These are phyloP conservation scores for Cheilosia impressa DNA, from an alignment of 2,888 invertebrate genomes.

Conservation along the genomic window DNA sequence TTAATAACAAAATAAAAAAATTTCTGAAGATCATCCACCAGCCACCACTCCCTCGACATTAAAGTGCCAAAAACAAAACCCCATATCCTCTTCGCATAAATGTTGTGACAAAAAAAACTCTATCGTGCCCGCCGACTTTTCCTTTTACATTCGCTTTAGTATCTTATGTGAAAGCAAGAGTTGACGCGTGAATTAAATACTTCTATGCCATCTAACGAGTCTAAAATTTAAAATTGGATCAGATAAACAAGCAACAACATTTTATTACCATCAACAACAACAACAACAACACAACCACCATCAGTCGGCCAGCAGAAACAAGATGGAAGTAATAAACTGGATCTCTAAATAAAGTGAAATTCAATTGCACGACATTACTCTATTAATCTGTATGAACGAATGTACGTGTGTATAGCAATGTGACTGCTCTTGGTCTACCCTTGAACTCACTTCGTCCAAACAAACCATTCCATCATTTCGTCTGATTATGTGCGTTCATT, in stretches of 20 bases:
- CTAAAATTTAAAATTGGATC: slow-evolving; percentile 45
- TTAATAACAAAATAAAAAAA: too few species aligned
- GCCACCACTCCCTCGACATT: too few species aligned
- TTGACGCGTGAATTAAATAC: slow-evolving; percentile 2
- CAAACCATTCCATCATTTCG: slow-evolving; percentile 1
- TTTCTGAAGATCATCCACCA: too few species aligned
- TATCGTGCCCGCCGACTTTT: neutral
- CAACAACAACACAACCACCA: neutral
- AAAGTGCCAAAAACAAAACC: too few species aligned
- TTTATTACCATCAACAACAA: slow-evolving; percentile 5
- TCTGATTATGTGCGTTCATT: neutral
- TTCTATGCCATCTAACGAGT: slow-evolving; percentile 54
- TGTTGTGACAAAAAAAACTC: neutral
- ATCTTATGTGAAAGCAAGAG: slow-evolving; percentile 35
- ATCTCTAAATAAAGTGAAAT: slow-evolving; percentile 42
- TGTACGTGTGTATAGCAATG: neutral
- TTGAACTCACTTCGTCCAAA: slow-evolving; percentile 15
- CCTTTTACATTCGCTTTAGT: neutral
- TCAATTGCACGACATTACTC: slow-evolving; percentile 54
- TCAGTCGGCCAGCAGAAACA: slow-evolving; percentile 10
- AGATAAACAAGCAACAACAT: slow-evolving; percentile 45
- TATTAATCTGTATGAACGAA: neutral
- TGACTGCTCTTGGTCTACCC: slow-evolving; percentile 28
- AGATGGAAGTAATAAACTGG: slow-evolving; percentile 59
- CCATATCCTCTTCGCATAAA: neutral